Evolutionary conservation across 2,888 invertebrate genomes (phyloP).

Genomic region (Heliothis peltigera): DNA sequence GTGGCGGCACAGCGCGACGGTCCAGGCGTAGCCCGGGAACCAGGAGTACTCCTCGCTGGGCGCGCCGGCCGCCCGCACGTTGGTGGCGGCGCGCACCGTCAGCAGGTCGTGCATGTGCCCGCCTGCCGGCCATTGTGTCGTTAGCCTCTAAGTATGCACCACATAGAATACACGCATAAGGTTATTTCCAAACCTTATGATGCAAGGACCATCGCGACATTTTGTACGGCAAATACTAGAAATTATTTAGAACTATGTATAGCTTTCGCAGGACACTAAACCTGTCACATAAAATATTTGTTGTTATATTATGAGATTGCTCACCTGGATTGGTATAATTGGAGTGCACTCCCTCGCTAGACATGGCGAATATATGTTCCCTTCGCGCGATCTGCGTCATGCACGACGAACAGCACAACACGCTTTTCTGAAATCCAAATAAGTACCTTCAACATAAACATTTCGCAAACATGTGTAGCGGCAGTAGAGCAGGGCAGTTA

Average conservation of each 20-base stretch:
- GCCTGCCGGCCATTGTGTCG: conserved; percentile 71
- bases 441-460: background rate
- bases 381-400: conserved; percentile 74
- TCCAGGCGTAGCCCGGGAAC: conserved; percentile 88
- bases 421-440: conserved; percentile 68
- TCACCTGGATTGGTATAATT: conserved; percentile 81
- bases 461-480: no score
- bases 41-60: conserved; percentile 82
- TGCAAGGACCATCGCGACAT: no score
- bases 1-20: conserved; percentile 73
- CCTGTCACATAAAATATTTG: no score
- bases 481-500: conserved; percentile 38
- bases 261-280: no score
- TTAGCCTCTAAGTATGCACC: no score
- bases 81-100: conserved; percentile 74
- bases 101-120: conserved; percentile 87
- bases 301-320: no score
- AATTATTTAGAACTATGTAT: no score
- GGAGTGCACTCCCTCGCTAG: conserved; percentile 83
- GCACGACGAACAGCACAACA: conserved; percentile 78
- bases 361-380: conserved; percentile 82
- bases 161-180: no score
- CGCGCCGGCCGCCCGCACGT: conserved; percentile 70
- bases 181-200: no score
- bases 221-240: no score